Conservation (phyloP, 2,113 vertebrate species). For the Dascyllus trimaculatus region DNA sequence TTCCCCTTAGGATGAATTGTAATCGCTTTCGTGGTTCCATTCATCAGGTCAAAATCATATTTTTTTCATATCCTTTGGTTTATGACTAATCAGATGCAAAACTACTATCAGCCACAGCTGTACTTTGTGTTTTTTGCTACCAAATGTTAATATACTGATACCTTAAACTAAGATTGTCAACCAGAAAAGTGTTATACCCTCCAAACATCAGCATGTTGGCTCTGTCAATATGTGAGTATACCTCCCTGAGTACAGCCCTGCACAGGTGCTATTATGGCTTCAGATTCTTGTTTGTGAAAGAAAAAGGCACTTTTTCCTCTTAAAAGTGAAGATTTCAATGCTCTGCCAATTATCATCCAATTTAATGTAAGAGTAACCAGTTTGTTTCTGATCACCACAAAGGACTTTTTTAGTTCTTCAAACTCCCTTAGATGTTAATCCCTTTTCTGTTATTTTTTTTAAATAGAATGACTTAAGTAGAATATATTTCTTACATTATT, state of each 20-base stretch:
- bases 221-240: not conserved
- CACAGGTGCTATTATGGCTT: not conserved
- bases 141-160: not conserved
- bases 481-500: slow-evolving; percentile 5
- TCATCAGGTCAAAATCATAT: not conserved
- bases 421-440: too few relatives aligned
- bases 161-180: not conserved
- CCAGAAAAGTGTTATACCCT: not conserved
- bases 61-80: not conserved
- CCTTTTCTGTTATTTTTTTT: too few relatives aligned
- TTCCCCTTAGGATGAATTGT: not conserved
- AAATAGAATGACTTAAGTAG: not conserved
- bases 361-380: too few relatives aligned
- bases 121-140: not conserved
- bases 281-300: not conserved
- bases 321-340: too few relatives aligned
- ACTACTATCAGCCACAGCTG: not conserved
- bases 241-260: too few relatives aligned
- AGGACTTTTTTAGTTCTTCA: too few relatives aligned
- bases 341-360: too few relatives aligned
- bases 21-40: not conserved
- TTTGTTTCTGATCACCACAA: too few relatives aligned
- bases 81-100: not conserved
- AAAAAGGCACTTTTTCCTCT: too few relatives aligned
- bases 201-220: not conserved